phyloP scores from a whole-genome alignment of 1,140 invertebrate genomes.

The Lanistes nyassanus region DNA sequence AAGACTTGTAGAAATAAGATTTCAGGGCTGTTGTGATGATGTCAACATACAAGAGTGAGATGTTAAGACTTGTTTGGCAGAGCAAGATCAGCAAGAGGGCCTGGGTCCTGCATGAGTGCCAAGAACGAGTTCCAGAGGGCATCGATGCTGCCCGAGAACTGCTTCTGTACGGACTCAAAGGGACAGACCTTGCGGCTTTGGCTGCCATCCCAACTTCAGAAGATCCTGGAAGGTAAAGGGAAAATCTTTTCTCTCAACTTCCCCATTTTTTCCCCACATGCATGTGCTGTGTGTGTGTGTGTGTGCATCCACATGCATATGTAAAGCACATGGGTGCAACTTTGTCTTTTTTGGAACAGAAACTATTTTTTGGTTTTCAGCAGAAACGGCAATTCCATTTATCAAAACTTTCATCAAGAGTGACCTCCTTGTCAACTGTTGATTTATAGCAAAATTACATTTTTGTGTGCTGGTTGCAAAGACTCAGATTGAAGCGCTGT shows the following conservation, averaged over 20 bases:
- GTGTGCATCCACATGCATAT: too few relatives aligned
- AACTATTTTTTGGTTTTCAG: too few relatives aligned
- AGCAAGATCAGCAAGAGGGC: constrained; percentile 82
- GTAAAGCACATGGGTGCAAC: too few relatives aligned
- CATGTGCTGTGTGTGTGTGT: too few relatives aligned
- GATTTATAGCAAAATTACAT: too few relatives aligned
- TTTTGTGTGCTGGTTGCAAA: too few relatives aligned
- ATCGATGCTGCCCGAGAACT: constrained; percentile 79
- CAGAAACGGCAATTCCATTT: too few relatives aligned
- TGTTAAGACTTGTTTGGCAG: constrained; percentile 54
- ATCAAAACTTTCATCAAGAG: too few relatives aligned
- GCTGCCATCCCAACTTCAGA: constrained; percentile 64
- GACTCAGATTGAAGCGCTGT: too few relatives aligned
- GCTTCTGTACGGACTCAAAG: constrained; percentile 78
- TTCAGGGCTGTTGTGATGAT: neutral
- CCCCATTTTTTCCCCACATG: too few relatives aligned
- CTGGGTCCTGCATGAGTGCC: constrained; percentile 86
- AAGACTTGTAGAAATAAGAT: neutral
- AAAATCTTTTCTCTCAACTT: neutral
- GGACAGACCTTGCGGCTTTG: constrained; percentile 74
- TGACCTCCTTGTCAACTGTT: too few relatives aligned
- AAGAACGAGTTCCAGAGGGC: constrained; percentile 79
- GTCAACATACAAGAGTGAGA: neutral
- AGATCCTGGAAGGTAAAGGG: constrained; percentile 63
- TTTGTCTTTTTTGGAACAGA: too few relatives aligned